phyloP scores from a whole-genome alignment of 2,113 vertebrate genomes.

The Chaetops frenatus region DNA sequence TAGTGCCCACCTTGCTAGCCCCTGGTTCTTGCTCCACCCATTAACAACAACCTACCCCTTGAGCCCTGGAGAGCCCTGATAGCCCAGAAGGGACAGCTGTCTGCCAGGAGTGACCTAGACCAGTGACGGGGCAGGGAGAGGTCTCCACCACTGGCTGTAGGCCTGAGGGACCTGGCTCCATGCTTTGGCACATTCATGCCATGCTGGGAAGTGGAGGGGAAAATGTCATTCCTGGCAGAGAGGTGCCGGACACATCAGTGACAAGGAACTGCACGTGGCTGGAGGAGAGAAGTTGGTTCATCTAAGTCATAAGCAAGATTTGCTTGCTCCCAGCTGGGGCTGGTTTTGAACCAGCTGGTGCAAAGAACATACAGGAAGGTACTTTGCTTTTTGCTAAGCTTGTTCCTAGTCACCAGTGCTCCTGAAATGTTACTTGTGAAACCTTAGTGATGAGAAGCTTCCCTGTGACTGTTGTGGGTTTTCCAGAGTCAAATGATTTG shows the following conservation, averaged over 20 bases:
- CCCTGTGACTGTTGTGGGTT: neutral
- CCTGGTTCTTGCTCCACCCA: neutral
- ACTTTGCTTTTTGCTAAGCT: neutral
- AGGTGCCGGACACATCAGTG: neutral
- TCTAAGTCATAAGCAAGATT: neutral
- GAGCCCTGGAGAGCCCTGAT: neutral
- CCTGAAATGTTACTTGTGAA: neutral
- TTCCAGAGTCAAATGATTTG: neutral
- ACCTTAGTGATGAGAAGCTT: neutral
- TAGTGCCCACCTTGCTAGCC: neutral
- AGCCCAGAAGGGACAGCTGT: neutral
- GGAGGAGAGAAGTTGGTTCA: neutral
- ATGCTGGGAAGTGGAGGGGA: neutral
- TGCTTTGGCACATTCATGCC: neutral
- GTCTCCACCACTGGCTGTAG: neutral
- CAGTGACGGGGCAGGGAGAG: neutral
- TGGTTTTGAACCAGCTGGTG: neutral
- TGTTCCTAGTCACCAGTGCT: neutral
- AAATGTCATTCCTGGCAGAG: neutral
- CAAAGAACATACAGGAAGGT: neutral
- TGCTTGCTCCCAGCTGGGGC: neutral
- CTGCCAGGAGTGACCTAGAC: neutral
- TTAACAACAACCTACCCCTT: rapidly evolving
- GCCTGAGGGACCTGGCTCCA: neutral
- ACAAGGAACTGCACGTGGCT: rapidly evolving